phyloP scores from a whole-genome alignment of 2,888 invertebrate genomes.

The Tachystola acroxantha region DNA sequence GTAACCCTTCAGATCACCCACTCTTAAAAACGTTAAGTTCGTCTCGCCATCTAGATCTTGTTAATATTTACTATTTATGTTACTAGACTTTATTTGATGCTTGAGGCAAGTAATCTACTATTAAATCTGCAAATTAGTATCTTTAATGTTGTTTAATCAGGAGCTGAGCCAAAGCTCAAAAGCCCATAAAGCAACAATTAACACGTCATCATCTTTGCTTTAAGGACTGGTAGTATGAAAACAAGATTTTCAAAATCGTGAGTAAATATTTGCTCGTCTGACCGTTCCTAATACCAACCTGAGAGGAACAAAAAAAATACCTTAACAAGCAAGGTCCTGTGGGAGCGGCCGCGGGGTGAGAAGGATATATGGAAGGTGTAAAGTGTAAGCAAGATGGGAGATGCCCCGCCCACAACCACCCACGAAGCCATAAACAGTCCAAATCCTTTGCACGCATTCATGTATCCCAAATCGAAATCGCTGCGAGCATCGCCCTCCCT shows the following conservation, averaged over 20 bases:
- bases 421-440: conserved; percentile 77
- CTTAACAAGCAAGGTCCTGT: conserved; percentile 75
- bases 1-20: no score
- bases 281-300: conserved; percentile 66
- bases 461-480: conserved; percentile 76
- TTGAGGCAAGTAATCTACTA: no score
- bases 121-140: no score
- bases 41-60: no score
- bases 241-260: conserved; percentile 74
- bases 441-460: conserved; percentile 77
- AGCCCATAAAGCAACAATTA: conserved; percentile 25
- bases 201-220: conserved; percentile 48
- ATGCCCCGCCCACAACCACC: conserved; percentile 75
- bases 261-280: conserved; percentile 75
- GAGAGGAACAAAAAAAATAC: conserved; percentile 73
- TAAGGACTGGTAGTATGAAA: conserved; percentile 59
- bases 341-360: conserved; percentile 66
- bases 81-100: no score
- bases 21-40: no score
- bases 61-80: no score
- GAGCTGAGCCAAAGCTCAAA: neutral
- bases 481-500: conserved; percentile 52
- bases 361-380: conserved; percentile 29
- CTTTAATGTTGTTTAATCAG: no score
- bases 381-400: conserved; percentile 39